These are phyloP conservation scores for Gasterosteus aculeatus DNA, from an alignment of 2,113 vertebrate genomes.

Conservation along the genomic window DNA sequence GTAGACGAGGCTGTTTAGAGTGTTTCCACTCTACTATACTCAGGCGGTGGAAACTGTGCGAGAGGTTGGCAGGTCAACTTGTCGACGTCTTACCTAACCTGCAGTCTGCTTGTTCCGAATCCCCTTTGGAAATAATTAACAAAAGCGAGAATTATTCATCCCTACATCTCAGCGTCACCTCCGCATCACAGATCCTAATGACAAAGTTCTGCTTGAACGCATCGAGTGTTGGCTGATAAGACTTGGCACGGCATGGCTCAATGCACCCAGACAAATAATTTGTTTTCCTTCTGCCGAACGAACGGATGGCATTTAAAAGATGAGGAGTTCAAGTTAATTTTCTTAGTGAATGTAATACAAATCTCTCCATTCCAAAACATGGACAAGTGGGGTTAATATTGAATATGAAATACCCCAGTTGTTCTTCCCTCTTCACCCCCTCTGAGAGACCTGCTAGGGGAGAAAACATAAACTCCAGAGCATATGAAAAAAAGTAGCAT, in stretches of 20 bases:
- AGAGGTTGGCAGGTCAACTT: conserved; percentile 30
- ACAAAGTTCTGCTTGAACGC: conserved; percentile 57
- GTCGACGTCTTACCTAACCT: conserved; percentile 12
- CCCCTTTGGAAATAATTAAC: conserved; percentile 57
- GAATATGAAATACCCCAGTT: background rate
- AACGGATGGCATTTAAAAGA: conserved; percentile 34
- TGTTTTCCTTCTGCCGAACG: conserved; percentile 31
- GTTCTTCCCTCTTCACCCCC: background rate
- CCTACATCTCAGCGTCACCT: conserved; percentile 24
- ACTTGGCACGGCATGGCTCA: conserved; percentile 36
- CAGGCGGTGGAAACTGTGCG: background rate
- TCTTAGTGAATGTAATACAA: conserved; percentile 31
- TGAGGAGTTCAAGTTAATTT: conserved; percentile 27
- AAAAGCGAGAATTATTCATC: conserved; percentile 47
- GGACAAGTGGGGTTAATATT: background rate
- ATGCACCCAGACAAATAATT: conserved; percentile 34
- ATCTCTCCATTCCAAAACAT: conserved; percentile 30
- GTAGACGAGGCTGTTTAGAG: background rate
- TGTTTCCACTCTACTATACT: background rate
- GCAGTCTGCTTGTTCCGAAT: conserved; percentile 14
- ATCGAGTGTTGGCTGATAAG: conserved; percentile 39
- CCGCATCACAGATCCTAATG: conserved; percentile 41
- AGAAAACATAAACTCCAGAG: no score
- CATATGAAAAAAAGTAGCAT: no score
- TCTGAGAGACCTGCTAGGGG: background rate